Conservation (phyloP, 1,140 invertebrate genomes). For the Drosophila nasuta region DNA sequence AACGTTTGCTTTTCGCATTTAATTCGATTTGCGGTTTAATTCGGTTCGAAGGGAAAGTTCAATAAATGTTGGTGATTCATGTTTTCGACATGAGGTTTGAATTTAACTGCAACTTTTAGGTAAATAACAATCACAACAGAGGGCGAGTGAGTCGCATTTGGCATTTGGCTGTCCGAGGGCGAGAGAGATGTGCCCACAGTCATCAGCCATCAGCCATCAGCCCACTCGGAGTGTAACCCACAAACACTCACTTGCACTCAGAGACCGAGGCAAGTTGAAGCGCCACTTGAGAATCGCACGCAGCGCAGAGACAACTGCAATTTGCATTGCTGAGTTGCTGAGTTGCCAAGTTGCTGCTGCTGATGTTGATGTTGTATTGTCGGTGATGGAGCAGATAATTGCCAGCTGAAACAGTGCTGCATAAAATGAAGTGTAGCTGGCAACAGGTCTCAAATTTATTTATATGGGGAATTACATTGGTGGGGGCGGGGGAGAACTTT, state of each 20-base stretch:
- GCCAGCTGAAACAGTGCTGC: slow-evolving; percentile 19
- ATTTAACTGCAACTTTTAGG: neutral
- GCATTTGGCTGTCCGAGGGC: too few relatives aligned
- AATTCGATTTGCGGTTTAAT: slow-evolving; percentile 65
- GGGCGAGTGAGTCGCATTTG: too few relatives aligned
- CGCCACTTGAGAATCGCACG: slow-evolving; percentile 17
- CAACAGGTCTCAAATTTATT: too few relatives aligned
- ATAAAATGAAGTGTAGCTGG: neutral
- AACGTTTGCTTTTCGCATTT: slow-evolving; percentile 57
- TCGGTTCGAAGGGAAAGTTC: slow-evolving; percentile 1
- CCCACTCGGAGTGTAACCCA: slow-evolving; percentile 9
- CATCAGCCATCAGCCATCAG: neutral
- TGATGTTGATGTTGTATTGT: slow-evolving; percentile 1
- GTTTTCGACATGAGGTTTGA: neutral
- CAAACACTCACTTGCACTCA: slow-evolving; percentile 23
- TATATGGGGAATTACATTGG: too few relatives aligned
- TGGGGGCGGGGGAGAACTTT: neutral
- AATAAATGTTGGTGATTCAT: neutral
- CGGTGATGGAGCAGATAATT: slow-evolving; percentile 34
- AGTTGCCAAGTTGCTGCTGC: slow-evolving; percentile 5
- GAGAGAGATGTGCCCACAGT: too few relatives aligned
- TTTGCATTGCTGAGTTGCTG: neutral
- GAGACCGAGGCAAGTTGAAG: neutral
- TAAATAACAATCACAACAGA: neutral
- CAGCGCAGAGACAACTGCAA: slow-evolving; percentile 3